Evolutionary conservation across 2,888 invertebrate species (phyloP), one percentile per base, ranked within the genome.

Genomic region (Dorcus parallelipipedus): DNA sequence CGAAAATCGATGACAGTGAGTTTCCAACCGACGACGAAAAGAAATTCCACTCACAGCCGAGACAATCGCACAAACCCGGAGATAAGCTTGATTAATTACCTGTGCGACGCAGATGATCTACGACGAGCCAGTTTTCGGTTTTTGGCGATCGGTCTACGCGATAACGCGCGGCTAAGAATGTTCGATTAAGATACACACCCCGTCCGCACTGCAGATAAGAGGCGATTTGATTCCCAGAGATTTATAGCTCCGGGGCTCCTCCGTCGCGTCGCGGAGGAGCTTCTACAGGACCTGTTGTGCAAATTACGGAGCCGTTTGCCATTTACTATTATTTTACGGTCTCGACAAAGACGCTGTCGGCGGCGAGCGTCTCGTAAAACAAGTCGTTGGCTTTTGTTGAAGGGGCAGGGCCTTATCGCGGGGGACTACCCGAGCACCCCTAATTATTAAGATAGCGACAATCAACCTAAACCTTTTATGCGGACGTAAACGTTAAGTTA

Each of bases 61-160:
- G 64, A 67, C 67, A 66, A 67, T 65, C 65, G 67, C 61, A 67
- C 67, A 55, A 56, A 60, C 60, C 62, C 52, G 48, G 58, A 73
- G 76, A 77, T 76, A 76, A 75, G 72, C 67, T 73, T 76, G 77
- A 77, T 77, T 77, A 77, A 77, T 77, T 72, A 74, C 72, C 58
- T 56, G 59, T 69, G 70, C 72, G 71, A 70, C 67, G 64, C 69
- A 71, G 73, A 73, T 75, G 71, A 73, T 73, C 73, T 72, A 71
- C 70, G 71, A 68, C 68, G 70, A 71, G 73, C 74, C 70, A 73
- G 73, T 74, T 75, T 75, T 75, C 72, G 76, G 73, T 74, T 75
- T 75, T 75, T 72, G 76, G 71, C 74, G 75, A 75, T 74, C 71
- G 68, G 68, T 69, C 68, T 61, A 64, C 66, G 71, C 72, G 62